Base-by-base conservation (phyloP, 2,888 invertebrate genomes). In the Stegophylla sp. region DNA sequence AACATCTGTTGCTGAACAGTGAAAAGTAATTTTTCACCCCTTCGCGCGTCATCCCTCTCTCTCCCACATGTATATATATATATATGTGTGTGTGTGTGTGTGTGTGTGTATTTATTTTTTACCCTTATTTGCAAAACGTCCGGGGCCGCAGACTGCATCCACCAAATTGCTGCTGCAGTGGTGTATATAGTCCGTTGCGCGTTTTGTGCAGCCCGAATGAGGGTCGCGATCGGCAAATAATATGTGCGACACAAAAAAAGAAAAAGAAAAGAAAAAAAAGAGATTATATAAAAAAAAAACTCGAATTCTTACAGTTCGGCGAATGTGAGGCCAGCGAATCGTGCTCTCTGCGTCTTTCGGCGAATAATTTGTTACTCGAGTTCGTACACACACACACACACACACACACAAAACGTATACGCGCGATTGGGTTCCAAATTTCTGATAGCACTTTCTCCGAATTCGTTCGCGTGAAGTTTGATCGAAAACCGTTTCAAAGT, bases 1-100 rank as follows among this genome's bases (percentile, higher is more conserved):
- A 79, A 79, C 79, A 79, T 79, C 79, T 79, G 79, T 79, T 79
- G 79, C 79, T 79, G 63, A 79, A 79, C 79, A 79, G 71, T 26
- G 71, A 79, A 79, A 79, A 71, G 79, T 79, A 79, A 79, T 79
- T 79, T 79, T 79, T 79, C 79, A 79, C 61, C 79, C 79, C 59
- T 69, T 79, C 51, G 59, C 23, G 59, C 17, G 17, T 15, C 66
- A 51, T 41, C 5, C 41, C 43, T 43, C 23, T 3, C 26, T 28
- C 45, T 12, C 41, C 13, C 34, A 15, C 23, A 5, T 53, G 20
- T 71, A 34, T n/a, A 51, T 20, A 26, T 12, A 45, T 26, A 48
- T n/a, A 17, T 61, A 15, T 10, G 48, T 20, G 7, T 20, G 17
- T 26, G 26, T 28, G n/a, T n/a, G 26, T 26, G 51, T 15, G 56